Conservation (phyloP, 2,797 vertebrate species). For the Vespertilio murinus region DNA sequence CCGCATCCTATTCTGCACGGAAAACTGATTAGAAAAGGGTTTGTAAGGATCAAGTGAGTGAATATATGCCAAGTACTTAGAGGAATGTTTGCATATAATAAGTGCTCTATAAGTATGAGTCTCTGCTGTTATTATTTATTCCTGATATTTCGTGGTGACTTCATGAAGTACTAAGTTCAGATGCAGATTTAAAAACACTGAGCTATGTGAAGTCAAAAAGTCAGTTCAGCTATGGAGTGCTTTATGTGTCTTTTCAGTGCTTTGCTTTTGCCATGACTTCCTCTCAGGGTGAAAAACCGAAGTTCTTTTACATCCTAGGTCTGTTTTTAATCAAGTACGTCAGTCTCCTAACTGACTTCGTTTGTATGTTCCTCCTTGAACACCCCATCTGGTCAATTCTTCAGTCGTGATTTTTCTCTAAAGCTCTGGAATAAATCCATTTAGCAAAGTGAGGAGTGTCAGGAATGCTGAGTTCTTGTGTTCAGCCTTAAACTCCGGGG, state of each 20-base stretch:
- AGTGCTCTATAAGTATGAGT: background rate
- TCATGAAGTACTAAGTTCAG: background rate
- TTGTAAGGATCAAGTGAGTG: background rate
- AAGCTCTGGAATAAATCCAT: conserved; percentile 58
- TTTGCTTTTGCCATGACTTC: background rate
- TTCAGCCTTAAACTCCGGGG: background rate
- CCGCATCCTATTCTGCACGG: background rate
- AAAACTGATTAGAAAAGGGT: background rate
- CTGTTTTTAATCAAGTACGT: conserved; percentile 64
- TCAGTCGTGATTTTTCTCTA: conserved; percentile 53
- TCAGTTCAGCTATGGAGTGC: background rate
- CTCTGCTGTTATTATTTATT: background rate
- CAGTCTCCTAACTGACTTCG: conserved; percentile 40
- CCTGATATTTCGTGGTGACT: background rate
- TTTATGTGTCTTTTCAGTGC: background rate
- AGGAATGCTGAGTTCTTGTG: background rate
- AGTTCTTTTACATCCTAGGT: background rate
- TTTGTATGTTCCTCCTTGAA: conserved; percentile 61
- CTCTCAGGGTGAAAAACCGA: background rate
- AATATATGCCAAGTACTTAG: background rate
- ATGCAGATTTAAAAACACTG: conserved; percentile 30
- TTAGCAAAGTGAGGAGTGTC: background rate
- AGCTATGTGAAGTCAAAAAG: background rate
- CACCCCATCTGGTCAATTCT: conserved; percentile 71
- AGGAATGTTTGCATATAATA: background rate